Percentiles rank a stretch among this genome's conserved stretches.
Evolutionary conservation across 2,888 invertebrate genomes (phyloP).

Genomic region (Pinctada fucata): DNA sequence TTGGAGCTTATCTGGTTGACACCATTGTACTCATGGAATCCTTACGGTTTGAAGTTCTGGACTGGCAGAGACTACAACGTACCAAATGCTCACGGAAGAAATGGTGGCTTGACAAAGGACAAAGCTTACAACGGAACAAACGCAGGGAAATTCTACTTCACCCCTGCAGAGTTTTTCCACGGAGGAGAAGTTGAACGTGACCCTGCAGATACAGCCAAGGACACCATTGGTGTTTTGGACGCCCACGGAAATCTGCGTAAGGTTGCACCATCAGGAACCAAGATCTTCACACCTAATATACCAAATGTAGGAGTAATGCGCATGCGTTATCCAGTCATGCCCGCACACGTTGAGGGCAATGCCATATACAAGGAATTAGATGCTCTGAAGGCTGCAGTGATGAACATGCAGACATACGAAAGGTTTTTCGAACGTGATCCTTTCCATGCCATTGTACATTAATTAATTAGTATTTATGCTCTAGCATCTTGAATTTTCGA

Average conservation of each 20-base stretch:
- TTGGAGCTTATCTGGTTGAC: slow-evolving; percentile 68
- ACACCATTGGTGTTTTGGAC: slow-evolving; percentile 42
- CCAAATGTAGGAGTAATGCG: slow-evolving; percentile 61
- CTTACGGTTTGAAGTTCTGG: slow-evolving; percentile 54
- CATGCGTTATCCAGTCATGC: slow-evolving; percentile 63
- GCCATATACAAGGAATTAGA: slow-evolving; percentile 61
- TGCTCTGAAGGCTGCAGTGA: slow-evolving; percentile 50
- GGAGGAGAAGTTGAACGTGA: slow-evolving; percentile 49
- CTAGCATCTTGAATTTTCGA: too few species aligned
- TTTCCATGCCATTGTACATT: not conserved
- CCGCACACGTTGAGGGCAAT: slow-evolving; percentile 62
- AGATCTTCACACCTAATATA: slow-evolving; percentile 56
- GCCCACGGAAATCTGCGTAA: slow-evolving; percentile 33
- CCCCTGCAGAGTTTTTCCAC: slow-evolving; percentile 55
- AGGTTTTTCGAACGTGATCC: slow-evolving; percentile 43
- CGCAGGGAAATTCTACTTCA: slow-evolving; percentile 45
- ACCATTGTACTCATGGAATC: slow-evolving; percentile 69
- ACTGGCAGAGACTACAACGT: not conserved
- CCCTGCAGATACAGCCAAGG: slow-evolving; percentile 54
- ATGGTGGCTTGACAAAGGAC: slow-evolving; percentile 41
- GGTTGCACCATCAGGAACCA: slow-evolving; percentile 53
- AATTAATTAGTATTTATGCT: too few species aligned
- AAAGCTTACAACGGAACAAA: slow-evolving; percentile 56
- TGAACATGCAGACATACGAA: slow-evolving; percentile 43
- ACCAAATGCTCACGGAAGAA: slow-evolving; percentile 32